Evolutionary conservation across 2,113 vertebrate species (phyloP), one percentile per base, ranked within the genome.

Genomic region (Bostrychus sinensis): DNA sequence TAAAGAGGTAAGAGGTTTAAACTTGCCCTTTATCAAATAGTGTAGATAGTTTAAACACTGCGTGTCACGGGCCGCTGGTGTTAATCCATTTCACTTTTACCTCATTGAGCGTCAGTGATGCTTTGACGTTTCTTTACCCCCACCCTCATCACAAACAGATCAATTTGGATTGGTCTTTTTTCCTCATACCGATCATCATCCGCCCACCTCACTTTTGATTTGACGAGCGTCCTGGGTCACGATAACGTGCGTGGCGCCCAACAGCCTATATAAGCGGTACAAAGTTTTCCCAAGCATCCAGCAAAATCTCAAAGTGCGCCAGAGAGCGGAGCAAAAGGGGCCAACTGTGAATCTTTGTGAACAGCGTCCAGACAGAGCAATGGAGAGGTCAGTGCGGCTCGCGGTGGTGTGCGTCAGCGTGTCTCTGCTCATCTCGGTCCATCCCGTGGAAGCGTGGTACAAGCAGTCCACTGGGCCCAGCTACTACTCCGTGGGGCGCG

Each of bases 401-500:
- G 85, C 70, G 9, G 72, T 92, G 34, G 81, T 92, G 45, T 77
- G 88, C 66, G 84, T 93, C 66, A 89, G 69, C 4, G 85, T 95
- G 46, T 91, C 90, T 64, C 74, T 92, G 69, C 89, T 95, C 79
- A 80, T 93, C 43, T 88, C 89, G 19, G 86, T 88, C 78, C 82
- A 80, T 12, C 85, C 89, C 0, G 83, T 83, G 7, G 83, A 89
- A 26, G 93, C 91, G 10, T 92, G 94, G 94, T 94, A 94, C 93
- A 91, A 88, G 78, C 93, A 88, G 56, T 70, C 90, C 0, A 91
- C 90, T 0, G 92, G 93, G 2, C 92, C 92, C 59, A 89, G 81
- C 20, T 90, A 81, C 83, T 92, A 91, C 84, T 93, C 93, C 0
- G 93, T 94, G 76, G 94, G 95, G 25, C 89, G 94, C 26, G 94